Evolutionary conservation across 2,888 invertebrate genomes (phyloP).

Genomic region (Oasisia sp.): DNA sequence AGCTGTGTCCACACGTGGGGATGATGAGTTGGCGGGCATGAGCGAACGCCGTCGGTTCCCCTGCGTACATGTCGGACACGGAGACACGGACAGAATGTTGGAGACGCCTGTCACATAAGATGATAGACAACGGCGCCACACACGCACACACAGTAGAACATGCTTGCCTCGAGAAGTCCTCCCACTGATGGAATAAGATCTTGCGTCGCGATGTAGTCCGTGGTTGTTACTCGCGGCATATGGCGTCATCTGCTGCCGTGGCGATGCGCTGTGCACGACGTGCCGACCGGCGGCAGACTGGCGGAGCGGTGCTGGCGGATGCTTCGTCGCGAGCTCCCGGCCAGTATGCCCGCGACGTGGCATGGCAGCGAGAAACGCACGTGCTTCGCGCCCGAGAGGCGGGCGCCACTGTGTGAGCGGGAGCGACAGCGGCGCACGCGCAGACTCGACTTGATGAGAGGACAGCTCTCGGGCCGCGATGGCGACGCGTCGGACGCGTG

Average conservation of each 20-base stretch:
- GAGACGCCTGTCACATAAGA: background rate
- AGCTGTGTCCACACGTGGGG: too few relatives aligned
- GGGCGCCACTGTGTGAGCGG: background rate
- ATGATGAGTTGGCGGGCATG: too few relatives aligned
- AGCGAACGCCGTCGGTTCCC: too few relatives aligned
- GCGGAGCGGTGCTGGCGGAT: background rate
- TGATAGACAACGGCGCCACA: background rate
- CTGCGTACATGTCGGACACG: background rate
- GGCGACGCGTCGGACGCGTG: background rate
- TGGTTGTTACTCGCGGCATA: background rate
- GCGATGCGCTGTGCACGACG: background rate
- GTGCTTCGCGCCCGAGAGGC: background rate
- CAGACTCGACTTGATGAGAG: background rate
- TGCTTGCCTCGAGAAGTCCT: background rate
- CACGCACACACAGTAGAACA: background rate
- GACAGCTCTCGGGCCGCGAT: background rate
- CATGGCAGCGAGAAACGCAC: background rate
- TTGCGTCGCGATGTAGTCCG: background rate
- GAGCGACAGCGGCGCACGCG: background rate
- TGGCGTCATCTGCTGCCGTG: background rate
- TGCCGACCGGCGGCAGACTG: background rate
- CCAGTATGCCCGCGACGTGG: background rate
- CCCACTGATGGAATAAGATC: background rate
- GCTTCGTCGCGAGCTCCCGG: background rate
- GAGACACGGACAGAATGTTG: background rate